phyloP scores from a whole-genome alignment of 2,888 invertebrate genomes.

The Andrena praecox region DNA sequence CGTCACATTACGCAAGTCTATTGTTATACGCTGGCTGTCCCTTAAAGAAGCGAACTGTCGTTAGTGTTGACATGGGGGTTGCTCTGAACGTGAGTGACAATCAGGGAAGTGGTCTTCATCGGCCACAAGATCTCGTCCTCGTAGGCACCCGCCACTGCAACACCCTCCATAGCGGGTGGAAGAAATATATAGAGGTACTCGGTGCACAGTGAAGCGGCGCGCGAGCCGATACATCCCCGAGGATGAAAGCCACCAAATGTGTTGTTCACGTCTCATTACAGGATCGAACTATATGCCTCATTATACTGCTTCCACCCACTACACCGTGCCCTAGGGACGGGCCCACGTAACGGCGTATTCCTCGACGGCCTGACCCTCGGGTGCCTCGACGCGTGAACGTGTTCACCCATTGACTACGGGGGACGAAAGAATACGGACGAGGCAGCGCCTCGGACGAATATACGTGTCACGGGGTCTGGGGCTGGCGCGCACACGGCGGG shows the following conservation, averaged over 20 bases:
- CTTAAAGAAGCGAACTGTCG: neutral
- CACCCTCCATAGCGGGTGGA: neutral
- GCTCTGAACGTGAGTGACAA: neutral
- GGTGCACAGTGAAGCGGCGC: neutral
- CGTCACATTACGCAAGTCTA: neutral
- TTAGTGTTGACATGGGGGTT: neutral
- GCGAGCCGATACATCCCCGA: no score
- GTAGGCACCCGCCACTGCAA: no score
- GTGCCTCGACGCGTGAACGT: slow-evolving; percentile 36
- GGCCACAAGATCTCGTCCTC: neutral
- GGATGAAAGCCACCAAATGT: no score
- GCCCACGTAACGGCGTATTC: slow-evolving; percentile 47
- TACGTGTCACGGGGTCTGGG: slow-evolving; percentile 51
- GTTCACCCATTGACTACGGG: slow-evolving; percentile 56
- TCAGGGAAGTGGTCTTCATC: neutral
- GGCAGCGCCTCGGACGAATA: slow-evolving; percentile 39
- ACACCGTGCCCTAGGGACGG: slow-evolving; percentile 22
- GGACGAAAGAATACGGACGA: slow-evolving; percentile 31
- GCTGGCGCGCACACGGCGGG: slow-evolving; percentile 34
- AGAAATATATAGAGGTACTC: neutral
- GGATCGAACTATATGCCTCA: neutral
- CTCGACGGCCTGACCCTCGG: slow-evolving; percentile 52
- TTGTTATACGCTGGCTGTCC: neutral
- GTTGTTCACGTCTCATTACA: no score
- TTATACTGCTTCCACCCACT: neutral